phyloP scores from a whole-genome alignment of 35 echinoderm and acorn worm species.

The Heliocidaris erythrogramma region DNA sequence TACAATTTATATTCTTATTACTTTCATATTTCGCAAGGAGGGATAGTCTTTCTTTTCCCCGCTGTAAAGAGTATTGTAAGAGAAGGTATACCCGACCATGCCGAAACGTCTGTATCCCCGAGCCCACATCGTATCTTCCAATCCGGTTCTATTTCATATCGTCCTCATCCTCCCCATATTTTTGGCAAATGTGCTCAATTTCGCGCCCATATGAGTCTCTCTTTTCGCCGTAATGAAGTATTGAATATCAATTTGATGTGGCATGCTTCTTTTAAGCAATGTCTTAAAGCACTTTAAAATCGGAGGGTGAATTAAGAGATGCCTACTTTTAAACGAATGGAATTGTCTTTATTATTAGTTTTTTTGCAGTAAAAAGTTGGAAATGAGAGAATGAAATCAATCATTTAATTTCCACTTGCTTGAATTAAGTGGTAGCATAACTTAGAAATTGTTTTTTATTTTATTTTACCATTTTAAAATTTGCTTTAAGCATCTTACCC shows the following conservation, averaged over 20 bases:
- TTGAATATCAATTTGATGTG: slow-evolving; percentile 10
- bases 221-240: slow-evolving; percentile 26
- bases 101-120: slow-evolving; percentile 1
- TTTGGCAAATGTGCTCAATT: background rate
- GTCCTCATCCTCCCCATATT: slow-evolving; percentile 3
- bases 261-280: background rate
- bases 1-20: slow-evolving; percentile 26
- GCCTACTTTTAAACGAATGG: background rate
- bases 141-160: slow-evolving; percentile 24
- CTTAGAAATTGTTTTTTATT: background rate
- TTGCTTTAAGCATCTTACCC: background rate
- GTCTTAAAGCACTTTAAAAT: background rate
- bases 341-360: background rate
- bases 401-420: background rate
- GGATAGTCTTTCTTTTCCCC: slow-evolving; percentile 22
- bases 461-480: background rate
- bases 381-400: background rate
- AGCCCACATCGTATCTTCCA: slow-evolving; percentile 4
- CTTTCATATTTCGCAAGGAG: background rate
- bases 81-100: background rate
- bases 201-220: background rate
- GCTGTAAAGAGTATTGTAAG: background rate
- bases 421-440: background rate
- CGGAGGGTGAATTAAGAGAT: background rate
- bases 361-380: background rate